Evolutionary conservation across 2,888 invertebrate genomes (phyloP), one percentile per base, ranked within the genome.

Genomic region (Trissolcus brochymenae): DNA sequence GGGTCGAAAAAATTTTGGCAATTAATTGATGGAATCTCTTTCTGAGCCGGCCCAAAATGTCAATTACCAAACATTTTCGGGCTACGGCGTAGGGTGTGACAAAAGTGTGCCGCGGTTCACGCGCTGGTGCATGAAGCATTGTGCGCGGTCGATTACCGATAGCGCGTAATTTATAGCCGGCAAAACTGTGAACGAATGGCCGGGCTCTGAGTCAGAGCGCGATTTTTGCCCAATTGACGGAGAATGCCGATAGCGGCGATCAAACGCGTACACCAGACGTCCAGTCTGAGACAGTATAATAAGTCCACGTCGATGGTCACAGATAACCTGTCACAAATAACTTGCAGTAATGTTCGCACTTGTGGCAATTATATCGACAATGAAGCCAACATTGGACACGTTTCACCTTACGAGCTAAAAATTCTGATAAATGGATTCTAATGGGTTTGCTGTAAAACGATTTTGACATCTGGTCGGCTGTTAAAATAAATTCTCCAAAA

Each of bases 81-180:
- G 50, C 65, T 55, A 70, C 56, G 16, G 35, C 56, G 68, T 40
- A 66, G 70, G 70, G 73, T 70, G 78, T 72, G 79, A 79, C 76
- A 79, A 68, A 76, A 76, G 75, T 79, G 79, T 73, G 72, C 75
- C 65, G 75, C 75, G 54, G 51, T 53, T 70, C 59, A 25, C 25
- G 25, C 25, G 25, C 25, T 25, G 25, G 25, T 25, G 25, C 79
- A 79, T 81, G 80, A 75, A 79, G 81, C 79, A 80, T 83, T 84
- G 83, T 80, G 82, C 76, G 82, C 82, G 82, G 81, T 81, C 86
- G 87, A 87, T 87, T 87, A 87, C 83, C 84, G 87, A 87, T 87
- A 87, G 84, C 84, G 83, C 80, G 82, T 87, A 84, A 87, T 87
- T 87, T 87, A 87, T 87, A 84, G 82, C 85, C 82, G 82, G 83